Evolutionary conservation across 2,113 vertebrate species (phyloP), one percentile per base, ranked within the genome.

Genomic region (Ardeotis arabs): DNA sequence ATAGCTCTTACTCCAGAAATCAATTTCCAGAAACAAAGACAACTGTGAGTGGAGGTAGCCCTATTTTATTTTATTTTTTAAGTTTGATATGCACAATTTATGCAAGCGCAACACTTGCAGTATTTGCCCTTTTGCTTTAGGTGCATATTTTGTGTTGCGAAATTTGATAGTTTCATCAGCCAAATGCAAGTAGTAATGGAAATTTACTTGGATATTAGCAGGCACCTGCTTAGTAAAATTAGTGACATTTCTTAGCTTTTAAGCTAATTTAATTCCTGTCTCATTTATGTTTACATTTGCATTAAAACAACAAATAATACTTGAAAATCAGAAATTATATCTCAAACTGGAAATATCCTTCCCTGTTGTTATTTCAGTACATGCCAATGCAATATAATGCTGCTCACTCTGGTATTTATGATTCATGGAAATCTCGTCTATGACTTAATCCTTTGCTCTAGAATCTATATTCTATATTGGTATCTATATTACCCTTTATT

Each of bases 251-350:
- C 77, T 84, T 96, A 87, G 81, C 55, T 82, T 95, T 85, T 70
- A 81, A 41, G 50, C 59, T 93, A 31, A 67, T 58, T 89, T 82
- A 35, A 47, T 87, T 80, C 73, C 75, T 22, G 53, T 77, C 22
- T n/a, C 58, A 79, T 89, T 92, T 81, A 53, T 55, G 44, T 68
- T 59, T 73, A 23, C 96, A 56, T 85, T 93, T 95, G 52, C 91
- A 82, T 62, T 80, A 91, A 94, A 97, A 14, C 70, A 90, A 44
- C 89, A 96, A 93, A 93, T 96, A 95, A 90, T 70, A 84, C 77
- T 96, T 91, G 17, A 79, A 77, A 93, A 92, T 49, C 75, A 87
- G 49, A 86, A 94, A 81, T 82, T 74, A 10, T 44, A 64, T 86
- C n/a, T 95, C 29, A 68, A 66, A 84, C 8, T 49, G 41, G 49